phyloP scores from a whole-genome alignment of 2,888 invertebrate species.

The Scaptomyza reducta region DNA sequence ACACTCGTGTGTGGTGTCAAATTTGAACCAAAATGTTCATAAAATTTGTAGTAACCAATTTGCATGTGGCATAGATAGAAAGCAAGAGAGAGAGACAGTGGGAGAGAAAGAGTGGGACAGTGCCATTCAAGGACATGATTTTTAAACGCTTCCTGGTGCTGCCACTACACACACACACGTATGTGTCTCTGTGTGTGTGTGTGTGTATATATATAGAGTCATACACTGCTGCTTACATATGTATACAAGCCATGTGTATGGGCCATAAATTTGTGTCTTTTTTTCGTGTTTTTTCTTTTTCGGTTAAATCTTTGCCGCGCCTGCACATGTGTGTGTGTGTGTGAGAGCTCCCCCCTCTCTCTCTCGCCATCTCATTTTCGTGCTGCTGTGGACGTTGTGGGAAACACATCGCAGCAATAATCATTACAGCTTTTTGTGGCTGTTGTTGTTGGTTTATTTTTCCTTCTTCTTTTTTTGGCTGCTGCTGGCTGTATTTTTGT shows the following conservation, averaged over 20 bases:
- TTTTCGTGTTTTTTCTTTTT: constrained; percentile 16
- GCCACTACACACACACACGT: constrained; percentile 17
- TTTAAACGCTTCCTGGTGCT: constrained; percentile 66
- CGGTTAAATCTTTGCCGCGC: constrained; percentile 38
- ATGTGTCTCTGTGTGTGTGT: neutral
- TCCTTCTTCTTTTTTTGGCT: constrained; percentile 22
- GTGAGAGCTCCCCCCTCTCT: constrained; percentile 3
- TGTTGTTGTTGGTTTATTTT: constrained; percentile 51
- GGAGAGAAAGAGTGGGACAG: constrained; percentile 4
- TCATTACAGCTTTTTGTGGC: constrained; percentile 73
- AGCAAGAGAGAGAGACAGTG: neutral
- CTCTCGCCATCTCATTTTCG: neutral
- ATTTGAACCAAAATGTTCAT: constrained; percentile 74
- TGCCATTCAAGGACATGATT: constrained; percentile 68
- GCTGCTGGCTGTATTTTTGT: constrained; percentile 53
- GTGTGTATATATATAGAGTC: constrained; percentile 14
- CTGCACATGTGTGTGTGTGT: constrained; percentile 4
- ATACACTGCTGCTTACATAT: constrained; percentile 22
- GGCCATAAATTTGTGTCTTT: constrained; percentile 65
- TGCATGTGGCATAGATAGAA: constrained; percentile 52
- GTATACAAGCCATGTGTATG: constrained; percentile 60
- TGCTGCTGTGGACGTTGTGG: constrained; percentile 64
- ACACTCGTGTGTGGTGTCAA: constrained; percentile 61
- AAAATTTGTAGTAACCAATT: constrained; percentile 74
- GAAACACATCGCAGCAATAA: constrained; percentile 76